Evolutionary conservation across 1,140 invertebrate species (phyloP).

Genomic region (Batillaria attramentaria): DNA sequence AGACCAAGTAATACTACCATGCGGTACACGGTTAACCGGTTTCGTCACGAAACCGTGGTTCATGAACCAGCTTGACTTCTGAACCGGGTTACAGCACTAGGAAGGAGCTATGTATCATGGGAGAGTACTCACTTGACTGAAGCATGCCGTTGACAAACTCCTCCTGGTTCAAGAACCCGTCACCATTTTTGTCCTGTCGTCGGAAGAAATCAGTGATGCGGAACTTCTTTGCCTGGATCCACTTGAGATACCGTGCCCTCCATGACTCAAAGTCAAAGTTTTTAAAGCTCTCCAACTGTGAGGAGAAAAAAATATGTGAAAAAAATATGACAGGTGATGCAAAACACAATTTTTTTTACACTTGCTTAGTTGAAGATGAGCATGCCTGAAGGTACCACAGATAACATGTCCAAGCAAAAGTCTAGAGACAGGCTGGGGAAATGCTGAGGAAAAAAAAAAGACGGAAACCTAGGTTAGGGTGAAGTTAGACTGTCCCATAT

Average conservation of each 20-base stretch:
- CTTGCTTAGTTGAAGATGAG: background rate
- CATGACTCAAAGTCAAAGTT: constrained; percentile 99
- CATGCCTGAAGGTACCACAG: background rate
- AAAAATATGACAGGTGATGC: background rate
- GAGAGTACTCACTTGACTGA: constrained; percentile 59
- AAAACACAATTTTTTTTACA: background rate
- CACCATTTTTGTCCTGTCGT: constrained; percentile 98
- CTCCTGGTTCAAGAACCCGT: constrained; percentile 94
- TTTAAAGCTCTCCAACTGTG: constrained; percentile 75
- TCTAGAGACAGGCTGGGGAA: no score
- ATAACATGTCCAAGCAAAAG: background rate
- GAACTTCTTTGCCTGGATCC: constrained; percentile 99
- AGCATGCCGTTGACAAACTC: constrained; percentile 94
- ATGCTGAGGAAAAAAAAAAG: no score
- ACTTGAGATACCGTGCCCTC: constrained; percentile 94
- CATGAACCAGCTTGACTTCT: background rate
- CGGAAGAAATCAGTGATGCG: constrained; percentile 97
- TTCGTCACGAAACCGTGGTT: no score
- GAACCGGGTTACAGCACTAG: background rate
- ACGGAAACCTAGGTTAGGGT: no score
- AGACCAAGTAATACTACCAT: no score
- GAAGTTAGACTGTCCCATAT: no score
- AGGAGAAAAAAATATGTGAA: background rate
- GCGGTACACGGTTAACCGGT: no score
- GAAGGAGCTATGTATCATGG: background rate